Conservation (phyloP, 1,140 invertebrate species). For the Drosophila orena region DNA sequence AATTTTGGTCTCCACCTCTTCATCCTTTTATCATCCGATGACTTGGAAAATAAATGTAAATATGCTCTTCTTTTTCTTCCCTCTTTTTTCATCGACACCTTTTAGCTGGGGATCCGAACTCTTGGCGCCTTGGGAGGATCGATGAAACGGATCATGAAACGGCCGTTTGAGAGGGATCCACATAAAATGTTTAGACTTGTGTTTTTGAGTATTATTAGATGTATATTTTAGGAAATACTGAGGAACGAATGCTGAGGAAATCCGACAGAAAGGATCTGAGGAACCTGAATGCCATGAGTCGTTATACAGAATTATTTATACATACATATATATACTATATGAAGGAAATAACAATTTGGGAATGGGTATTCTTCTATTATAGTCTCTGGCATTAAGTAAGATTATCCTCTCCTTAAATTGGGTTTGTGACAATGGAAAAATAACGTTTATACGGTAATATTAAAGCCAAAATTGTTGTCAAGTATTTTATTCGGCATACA, state of each 20-base stretch:
- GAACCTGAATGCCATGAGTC: slow-evolving; percentile 39
- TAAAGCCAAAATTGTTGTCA: slow-evolving; percentile 19
- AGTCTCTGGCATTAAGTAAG: not conserved
- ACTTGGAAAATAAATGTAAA: not conserved
- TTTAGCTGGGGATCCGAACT: slow-evolving; percentile 90
- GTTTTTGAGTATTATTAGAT: slow-evolving; percentile 84
- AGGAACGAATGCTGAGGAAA: slow-evolving; percentile 9
- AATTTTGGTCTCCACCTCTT: not conserved
- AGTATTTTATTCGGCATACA: not conserved
- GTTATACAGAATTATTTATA: slow-evolving; percentile 47
- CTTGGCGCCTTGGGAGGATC: slow-evolving; percentile 92
- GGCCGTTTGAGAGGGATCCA: slow-evolving; percentile 87
- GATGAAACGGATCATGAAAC: slow-evolving; percentile 93
- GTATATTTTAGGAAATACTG: slow-evolving; percentile 74
- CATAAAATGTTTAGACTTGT: slow-evolving; percentile 73
- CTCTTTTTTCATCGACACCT: slow-evolving; percentile 29
- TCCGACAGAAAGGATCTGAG: slow-evolving; percentile 5
- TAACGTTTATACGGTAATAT: not conserved
- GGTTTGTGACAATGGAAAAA: not conserved
- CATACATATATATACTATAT: slow-evolving; percentile 2
- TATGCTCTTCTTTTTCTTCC: not conserved
- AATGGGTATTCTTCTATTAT: slow-evolving; percentile 12
- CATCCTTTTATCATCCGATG: not conserved
- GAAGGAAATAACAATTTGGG: not conserved
- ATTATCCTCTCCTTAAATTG: not conserved